Percentiles rank a stretch among this genome's conserved stretches.
Conservation (phyloP, 2,888 invertebrate species). For the Hypsopygia costalis region DNA sequence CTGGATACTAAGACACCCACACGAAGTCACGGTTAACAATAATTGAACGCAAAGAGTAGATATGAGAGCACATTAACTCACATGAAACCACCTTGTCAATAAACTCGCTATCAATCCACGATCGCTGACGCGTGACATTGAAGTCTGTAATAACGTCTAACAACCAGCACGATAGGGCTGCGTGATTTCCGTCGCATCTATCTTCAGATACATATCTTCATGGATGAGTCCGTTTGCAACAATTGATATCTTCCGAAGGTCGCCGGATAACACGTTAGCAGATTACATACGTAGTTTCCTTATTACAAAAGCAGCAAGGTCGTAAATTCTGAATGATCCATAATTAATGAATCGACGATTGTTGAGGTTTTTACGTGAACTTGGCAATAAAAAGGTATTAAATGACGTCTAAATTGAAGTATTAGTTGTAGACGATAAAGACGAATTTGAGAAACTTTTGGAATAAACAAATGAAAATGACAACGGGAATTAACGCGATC, state of each 20-base stretch:
- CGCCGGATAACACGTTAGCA: conserved; percentile 17
- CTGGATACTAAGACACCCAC: too few species aligned
- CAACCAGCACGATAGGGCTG: neutral
- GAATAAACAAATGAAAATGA: too few species aligned
- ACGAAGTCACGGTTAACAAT: too few species aligned
- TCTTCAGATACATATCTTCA: conserved; percentile 58
- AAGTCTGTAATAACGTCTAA: neutral
- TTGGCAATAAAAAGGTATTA: too few species aligned
- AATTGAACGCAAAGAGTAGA: too few species aligned
- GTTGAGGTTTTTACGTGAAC: too few species aligned
- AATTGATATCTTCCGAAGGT: conserved; percentile 77
- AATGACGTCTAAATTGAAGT: too few species aligned
- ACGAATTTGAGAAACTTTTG: too few species aligned
- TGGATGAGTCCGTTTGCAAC: conserved; percentile 51
- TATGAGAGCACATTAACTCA: too few species aligned
- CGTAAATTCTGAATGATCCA: neutral
- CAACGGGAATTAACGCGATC: too few species aligned
- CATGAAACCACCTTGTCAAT: neutral
- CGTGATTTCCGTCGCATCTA: conserved; percentile 36
- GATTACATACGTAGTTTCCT: neutral
- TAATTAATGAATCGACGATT: too few species aligned
- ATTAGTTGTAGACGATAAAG: too few species aligned
- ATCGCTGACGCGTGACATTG: neutral
- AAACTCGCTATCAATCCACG: neutral
- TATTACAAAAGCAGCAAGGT: conserved; percentile 1